Percentiles rank a stretch among this genome's conserved stretches.
These are phyloP conservation scores for Eupithecia dodoneata DNA, from an alignment of 2,888 invertebrate species.

Conservation along the genomic window DNA sequence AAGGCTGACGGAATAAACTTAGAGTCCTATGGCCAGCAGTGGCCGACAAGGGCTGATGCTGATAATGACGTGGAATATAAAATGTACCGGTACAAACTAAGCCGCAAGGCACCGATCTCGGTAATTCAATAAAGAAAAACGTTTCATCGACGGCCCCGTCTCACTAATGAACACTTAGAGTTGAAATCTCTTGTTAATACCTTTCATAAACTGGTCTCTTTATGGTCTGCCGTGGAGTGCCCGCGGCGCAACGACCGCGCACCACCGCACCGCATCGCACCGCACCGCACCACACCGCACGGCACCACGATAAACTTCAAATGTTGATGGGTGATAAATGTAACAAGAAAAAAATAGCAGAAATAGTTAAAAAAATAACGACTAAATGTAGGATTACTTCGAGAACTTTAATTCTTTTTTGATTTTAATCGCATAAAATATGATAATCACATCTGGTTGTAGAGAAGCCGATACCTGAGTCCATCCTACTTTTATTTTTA, in stretches of 20 bases:
- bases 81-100: not conserved
- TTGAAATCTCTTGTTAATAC: conserved; percentile 13
- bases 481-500: not conserved
- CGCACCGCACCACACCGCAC: not conserved
- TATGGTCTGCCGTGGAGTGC: conserved; percentile 59
- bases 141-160: conserved; percentile 11
- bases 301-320: conserved; percentile 68
- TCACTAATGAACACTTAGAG: conserved; percentile 16
- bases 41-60: not conserved
- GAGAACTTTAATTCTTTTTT: conserved; percentile 3
- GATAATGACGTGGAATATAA: not conserved
- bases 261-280: conserved; percentile 13
- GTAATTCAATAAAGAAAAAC: conserved; percentile 14
- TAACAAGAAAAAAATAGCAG: conserved; percentile 46
- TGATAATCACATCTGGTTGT: not conserved
- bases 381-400: not conserved
- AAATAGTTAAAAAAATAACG: not conserved
- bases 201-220: conserved; percentile 55
- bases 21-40: not conserved
- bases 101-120: not conserved
- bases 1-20: not conserved
- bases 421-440: conserved; percentile 5
- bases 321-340: conserved; percentile 58
- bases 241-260: conserved; percentile 61
- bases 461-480: not conserved